Conservation (phyloP, 2,113 vertebrate species). For the Melanostigma gelatinosum region DNA sequence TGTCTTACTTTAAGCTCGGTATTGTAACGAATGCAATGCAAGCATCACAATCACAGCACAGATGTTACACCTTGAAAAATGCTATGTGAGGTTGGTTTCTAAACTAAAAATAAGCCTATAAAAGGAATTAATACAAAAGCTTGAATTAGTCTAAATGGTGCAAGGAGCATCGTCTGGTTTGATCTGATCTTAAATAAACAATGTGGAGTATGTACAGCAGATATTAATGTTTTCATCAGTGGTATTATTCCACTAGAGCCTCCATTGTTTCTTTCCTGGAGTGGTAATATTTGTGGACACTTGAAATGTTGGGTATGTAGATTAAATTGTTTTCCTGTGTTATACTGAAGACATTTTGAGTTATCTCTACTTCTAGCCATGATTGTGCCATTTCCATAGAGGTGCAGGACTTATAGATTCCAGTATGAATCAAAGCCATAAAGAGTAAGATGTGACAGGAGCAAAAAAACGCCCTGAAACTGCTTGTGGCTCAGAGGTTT, state of each 20-base stretch:
- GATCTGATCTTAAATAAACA: not conserved
- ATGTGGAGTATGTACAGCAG: not conserved
- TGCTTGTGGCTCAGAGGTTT: not conserved
- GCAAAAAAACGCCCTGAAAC: not conserved
- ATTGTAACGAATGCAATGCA: not conserved
- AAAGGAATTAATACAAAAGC: not conserved
- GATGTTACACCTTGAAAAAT: not conserved
- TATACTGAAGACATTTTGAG: not conserved
- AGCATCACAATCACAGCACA: not conserved
- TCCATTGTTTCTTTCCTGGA: not conserved
- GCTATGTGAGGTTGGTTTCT: not conserved
- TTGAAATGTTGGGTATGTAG: too few species aligned
- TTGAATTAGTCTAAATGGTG: not conserved
- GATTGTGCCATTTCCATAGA: not conserved
- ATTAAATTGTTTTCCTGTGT: not conserved
- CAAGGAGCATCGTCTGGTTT: not conserved
- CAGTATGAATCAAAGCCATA: too few species aligned
- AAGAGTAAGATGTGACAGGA: too few species aligned
- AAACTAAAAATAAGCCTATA: not conserved
- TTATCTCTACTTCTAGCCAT: not conserved
- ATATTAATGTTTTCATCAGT: not conserved
- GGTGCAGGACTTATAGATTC: not conserved
- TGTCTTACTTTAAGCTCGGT: conserved; percentile 10
- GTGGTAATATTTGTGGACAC: not conserved
- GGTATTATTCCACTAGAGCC: not conserved